Conservation (phyloP, 2,888 invertebrate species). For the Spodoptera littoralis region DNA sequence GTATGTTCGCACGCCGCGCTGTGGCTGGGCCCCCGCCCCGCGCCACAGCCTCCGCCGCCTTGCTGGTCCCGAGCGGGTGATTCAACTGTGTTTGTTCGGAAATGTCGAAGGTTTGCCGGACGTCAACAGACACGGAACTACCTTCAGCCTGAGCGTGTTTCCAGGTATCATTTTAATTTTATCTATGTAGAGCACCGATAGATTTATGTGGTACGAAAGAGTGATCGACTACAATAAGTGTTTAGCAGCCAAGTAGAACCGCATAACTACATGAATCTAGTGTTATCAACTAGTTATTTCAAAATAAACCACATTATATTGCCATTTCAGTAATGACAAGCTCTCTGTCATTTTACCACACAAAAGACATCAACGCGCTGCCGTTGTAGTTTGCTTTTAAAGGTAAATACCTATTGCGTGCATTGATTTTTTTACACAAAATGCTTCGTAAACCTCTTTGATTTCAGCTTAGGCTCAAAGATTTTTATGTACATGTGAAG, state of each 20-base stretch:
- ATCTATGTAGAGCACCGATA: constrained; percentile 67
- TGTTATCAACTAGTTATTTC: constrained; percentile 29
- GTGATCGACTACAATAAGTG: constrained; percentile 12
- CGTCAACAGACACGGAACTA: constrained; percentile 85
- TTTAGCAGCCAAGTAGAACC: constrained; percentile 21
- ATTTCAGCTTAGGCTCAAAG: constrained; percentile 1
- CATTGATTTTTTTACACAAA: constrained; percentile 6
- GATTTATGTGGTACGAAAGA: constrained; percentile 45
- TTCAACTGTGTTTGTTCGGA: constrained; percentile 84
- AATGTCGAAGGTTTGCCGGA: constrained; percentile 88
- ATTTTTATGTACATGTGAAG: constrained; percentile 10
- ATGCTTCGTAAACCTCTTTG: too few species aligned
- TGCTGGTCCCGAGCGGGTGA: constrained; percentile 63
- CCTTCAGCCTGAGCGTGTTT: constrained; percentile 82
- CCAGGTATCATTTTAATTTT: constrained; percentile 80
- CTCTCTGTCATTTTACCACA: constrained; percentile 30
- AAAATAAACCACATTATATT: constrained; percentile 29
- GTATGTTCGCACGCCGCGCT: constrained; percentile 74
- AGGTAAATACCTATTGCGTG: constrained; percentile 27
- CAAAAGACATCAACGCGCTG: constrained; percentile 74
- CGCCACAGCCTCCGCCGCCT: constrained; percentile 35
- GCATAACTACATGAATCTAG: constrained; percentile 16
- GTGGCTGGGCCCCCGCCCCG: constrained; percentile 44
- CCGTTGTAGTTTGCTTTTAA: constrained; percentile 7
- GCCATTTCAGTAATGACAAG: constrained; percentile 3